A percentile compares a stretch with the other conserved stretches of the same genome.
Evolutionary conservation across 2,113 vertebrate genomes (phyloP).

Genomic region (Pristiophorus japonicus): DNA sequence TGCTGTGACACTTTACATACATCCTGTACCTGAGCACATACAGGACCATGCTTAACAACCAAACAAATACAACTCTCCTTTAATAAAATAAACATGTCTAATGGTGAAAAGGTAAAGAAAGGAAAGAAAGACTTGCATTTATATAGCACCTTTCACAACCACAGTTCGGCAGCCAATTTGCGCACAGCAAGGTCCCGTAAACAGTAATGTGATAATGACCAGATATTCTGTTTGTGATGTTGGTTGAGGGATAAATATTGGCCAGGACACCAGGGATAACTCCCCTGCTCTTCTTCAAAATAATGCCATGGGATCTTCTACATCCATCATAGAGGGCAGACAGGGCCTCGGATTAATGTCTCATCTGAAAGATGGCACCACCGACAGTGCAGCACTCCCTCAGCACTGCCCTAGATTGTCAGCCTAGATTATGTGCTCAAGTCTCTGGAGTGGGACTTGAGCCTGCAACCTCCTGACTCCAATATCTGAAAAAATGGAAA

Average conservation of each 20-base stretch:
- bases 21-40: no score
- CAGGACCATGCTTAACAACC: not conserved
- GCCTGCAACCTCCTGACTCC: not conserved
- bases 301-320: not conserved
- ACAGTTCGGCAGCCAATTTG: not conserved
- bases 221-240: not conserved
- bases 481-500: not conserved
- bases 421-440: not conserved
- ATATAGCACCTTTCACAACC: not conserved
- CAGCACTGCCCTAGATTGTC: not conserved
- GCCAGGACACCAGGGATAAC: not conserved
- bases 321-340: not conserved
- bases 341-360: not conserved
- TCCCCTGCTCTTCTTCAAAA: not conserved
- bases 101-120: not conserved
- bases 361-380: not conserved
- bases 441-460: not conserved
- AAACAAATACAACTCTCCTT: not conserved
- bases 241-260: not conserved
- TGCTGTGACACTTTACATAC: no score
- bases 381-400: not conserved
- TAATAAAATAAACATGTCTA: not conserved
- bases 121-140: no score
- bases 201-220: not conserved
- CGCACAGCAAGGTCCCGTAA: not conserved